Percentiles rank a stretch among this genome's conserved stretches.
These are phyloP conservation scores for Salvelinus alpinus DNA, from an alignment of 2,113 vertebrate genomes.

Conservation along the genomic window DNA sequence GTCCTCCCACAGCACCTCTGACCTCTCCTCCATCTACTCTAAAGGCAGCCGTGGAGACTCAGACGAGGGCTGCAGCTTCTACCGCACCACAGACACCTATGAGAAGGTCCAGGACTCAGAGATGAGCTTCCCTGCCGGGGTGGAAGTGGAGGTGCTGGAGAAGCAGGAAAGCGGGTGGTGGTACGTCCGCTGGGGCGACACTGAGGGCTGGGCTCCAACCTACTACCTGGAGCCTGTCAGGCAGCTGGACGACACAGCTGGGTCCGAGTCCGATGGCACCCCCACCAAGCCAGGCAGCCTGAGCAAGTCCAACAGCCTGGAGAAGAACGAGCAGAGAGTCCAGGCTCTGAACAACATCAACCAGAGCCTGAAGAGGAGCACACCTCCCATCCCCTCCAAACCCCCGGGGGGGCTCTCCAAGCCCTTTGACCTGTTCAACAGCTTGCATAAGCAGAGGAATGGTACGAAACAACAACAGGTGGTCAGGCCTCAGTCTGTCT, in stretches of 20 bases:
- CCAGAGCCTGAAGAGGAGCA: constrained; percentile 83
- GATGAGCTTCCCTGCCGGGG: constrained; percentile 91
- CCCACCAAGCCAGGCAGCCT: constrained; percentile 77
- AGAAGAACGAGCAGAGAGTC: constrained; percentile 95
- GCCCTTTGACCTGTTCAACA: constrained; percentile 69
- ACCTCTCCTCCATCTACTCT: constrained; percentile 80
- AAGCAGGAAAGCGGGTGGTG: constrained; percentile 97
- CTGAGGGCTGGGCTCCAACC: constrained; percentile 95
- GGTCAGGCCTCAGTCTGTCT: constrained; percentile 93
- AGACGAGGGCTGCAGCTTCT: constrained; percentile 71
- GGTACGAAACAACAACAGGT: constrained; percentile 86
- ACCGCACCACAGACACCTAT: constrained; percentile 88
- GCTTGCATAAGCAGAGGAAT: constrained; percentile 85
- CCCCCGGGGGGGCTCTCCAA: constrained; percentile 91
- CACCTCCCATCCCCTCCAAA: constrained; percentile 94
- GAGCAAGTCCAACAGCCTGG: constrained; percentile 93
- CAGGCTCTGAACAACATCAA: constrained; percentile 95
- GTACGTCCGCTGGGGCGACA: constrained; percentile 86
- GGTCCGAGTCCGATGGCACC: constrained; percentile 75
- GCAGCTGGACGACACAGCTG: constrained; percentile 72
- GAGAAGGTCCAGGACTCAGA: constrained; percentile 94
- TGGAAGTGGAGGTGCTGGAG: constrained; percentile 91
- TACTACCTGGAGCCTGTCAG: constrained; percentile 85
- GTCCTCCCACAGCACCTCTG: constrained; percentile 85
- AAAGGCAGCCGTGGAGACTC: constrained; percentile 84